A percentile compares a stretch with the other conserved stretches of the same genome.
These are phyloP conservation scores for Sebastes taczanowskii DNA, from an alignment of 2,797 vertebrate species.

Conservation along the genomic window DNA sequence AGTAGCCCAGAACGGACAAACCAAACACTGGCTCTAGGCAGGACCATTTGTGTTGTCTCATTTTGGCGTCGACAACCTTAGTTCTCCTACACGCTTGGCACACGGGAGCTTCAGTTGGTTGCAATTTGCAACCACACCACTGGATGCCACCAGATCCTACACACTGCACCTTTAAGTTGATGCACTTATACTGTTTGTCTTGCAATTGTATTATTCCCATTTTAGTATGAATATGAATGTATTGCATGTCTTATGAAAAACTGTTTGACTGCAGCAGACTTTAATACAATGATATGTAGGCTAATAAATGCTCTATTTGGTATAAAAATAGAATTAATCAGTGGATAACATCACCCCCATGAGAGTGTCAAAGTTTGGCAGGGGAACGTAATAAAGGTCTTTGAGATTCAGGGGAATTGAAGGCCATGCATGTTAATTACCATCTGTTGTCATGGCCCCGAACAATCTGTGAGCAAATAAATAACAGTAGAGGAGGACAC, in stretches of 20 bases:
- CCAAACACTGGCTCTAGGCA: too few relatives aligned
- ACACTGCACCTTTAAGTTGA: background rate
- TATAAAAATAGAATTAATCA: conserved; percentile 1
- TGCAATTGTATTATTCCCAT: background rate
- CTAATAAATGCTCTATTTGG: conserved; percentile 26
- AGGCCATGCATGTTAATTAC: conserved; percentile 49
- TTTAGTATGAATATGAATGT: background rate
- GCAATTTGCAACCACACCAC: too few relatives aligned
- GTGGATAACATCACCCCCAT: background rate
- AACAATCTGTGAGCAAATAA: conserved; percentile 47
- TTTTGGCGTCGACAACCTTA: too few relatives aligned
- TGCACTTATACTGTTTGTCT: background rate
- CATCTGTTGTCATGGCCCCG: conserved; percentile 39
- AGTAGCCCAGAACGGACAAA: accelerated
- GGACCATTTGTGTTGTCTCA: accelerated
- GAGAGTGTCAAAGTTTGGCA: conserved; percentile 9
- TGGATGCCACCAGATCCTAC: too few relatives aligned
- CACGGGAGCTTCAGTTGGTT: too few relatives aligned
- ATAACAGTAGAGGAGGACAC: conserved; percentile 20
- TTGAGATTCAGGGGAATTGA: conserved; percentile 35
- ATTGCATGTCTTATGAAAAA: background rate
- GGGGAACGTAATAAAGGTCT: conserved; percentile 8
- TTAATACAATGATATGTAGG: background rate
- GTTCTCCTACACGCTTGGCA: too few relatives aligned
- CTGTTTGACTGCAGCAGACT: background rate